Evolutionary conservation across 2,797 vertebrate species (phyloP), one percentile per base, ranked within the genome.

Genomic region (Tolypeutes matacus): DNA sequence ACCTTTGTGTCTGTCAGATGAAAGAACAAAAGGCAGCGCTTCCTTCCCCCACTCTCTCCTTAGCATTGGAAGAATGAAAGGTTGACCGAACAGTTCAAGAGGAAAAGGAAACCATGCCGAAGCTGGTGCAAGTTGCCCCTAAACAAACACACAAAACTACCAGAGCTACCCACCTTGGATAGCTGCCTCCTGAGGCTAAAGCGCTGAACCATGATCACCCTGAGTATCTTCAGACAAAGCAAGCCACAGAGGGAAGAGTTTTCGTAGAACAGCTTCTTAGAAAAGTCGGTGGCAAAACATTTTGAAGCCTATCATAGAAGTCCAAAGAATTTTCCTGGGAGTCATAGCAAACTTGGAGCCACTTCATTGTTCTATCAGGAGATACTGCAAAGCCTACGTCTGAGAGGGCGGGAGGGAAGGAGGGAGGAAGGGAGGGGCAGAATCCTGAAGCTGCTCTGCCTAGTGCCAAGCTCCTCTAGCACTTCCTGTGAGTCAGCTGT

Each of bases 111-210:
- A 75, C 81, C 92, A 65, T 34, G 58, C 51, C 7, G 36, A 72
- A 65, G 80, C 56, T 29, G 84, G 91, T 17, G 25, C 83, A 75
- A 90, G 93, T 51, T 89, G 85, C 67, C 91, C 72, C 13, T 80
- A 21, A 78, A 83, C 46, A 89, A 3, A 77, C 72, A 83, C 62
- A 75, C 76, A 70, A 20, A 65, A 64, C 82, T 62, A 31, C 94
- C 86, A 78, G 14, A 53, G 29, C 76, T n/a, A 98, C 99, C 98
- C 99, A 99, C 99, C 99, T 99, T 99, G 36, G 99, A 99, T 96
- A 99, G 98, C 98, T 99, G 99, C 98, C 99, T 98, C 95, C 99
- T 98, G 89, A 99, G 99, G 98, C 99, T 99, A 98, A 99, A 99
- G 97, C 99, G 98, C 98, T 99, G 99, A 97, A 99, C 99, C 99